Evolutionary conservation across 2,888 invertebrate species (phyloP).

Genomic region (Griposia aprilina): DNA sequence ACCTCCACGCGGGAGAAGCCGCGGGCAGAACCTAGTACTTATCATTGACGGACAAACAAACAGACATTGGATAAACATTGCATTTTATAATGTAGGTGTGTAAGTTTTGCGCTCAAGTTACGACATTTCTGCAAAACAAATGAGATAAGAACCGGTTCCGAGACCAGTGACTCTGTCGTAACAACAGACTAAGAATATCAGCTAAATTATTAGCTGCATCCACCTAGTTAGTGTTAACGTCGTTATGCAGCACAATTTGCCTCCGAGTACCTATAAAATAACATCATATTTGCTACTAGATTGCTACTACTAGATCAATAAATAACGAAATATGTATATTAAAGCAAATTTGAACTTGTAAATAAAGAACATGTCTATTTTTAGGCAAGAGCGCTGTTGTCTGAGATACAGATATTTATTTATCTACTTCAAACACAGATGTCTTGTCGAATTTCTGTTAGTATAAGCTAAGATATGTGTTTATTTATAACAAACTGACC

Average conservation of each 20-base stretch:
- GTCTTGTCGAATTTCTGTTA: too few species aligned
- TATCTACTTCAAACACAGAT: too few species aligned
- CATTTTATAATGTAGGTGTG: background rate
- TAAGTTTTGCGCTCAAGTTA: background rate
- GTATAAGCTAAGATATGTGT: too few species aligned
- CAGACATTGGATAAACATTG: background rate
- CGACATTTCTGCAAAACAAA: constrained; percentile 6
- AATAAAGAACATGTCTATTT: too few species aligned
- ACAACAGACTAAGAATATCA: constrained; percentile 8
- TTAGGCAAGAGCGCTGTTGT: too few species aligned
- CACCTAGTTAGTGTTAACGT: background rate
- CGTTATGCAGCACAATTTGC: background rate
- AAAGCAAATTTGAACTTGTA: too few species aligned
- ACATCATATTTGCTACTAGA: background rate
- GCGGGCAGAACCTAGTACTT: too few species aligned
- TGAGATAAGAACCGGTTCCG: constrained; percentile 25
- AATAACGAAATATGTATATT: too few species aligned
- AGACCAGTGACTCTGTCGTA: background rate
- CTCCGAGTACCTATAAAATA: background rate
- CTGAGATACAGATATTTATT: too few species aligned
- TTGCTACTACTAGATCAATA: too few species aligned
- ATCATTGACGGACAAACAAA: background rate
- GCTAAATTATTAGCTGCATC: background rate
- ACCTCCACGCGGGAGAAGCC: too few species aligned
- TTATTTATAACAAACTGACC: too few species aligned